A percentile compares a stretch with the other conserved stretches of the same genome.
Conservation (phyloP, 2,888 invertebrate genomes). For the Apamea anceps region DNA sequence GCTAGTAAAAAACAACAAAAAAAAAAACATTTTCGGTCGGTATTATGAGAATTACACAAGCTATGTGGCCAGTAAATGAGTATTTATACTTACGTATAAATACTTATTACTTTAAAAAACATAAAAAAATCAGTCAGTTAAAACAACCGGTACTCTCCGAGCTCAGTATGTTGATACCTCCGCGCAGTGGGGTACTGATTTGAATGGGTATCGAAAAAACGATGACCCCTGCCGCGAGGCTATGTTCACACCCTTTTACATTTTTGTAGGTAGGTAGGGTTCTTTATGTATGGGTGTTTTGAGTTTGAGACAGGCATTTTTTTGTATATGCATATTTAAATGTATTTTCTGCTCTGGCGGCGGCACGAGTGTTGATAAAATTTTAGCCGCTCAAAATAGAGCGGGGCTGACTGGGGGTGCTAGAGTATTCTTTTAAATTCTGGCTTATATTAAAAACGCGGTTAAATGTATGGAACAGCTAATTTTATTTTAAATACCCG, state of each 20-base stretch:
- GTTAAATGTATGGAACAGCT: too few species aligned
- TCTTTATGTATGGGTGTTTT: conserved; percentile 13
- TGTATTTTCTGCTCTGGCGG: background rate
- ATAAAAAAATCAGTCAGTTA: background rate
- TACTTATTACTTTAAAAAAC: background rate
- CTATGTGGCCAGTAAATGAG: too few species aligned
- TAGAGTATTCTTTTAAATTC: background rate
- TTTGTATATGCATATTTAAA: background rate
- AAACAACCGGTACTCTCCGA: background rate
- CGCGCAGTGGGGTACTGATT: conserved; percentile 52
- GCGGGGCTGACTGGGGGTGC: background rate
- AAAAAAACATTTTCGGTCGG: too few species aligned
- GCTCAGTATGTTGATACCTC: conserved; percentile 52
- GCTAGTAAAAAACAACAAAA: too few species aligned
- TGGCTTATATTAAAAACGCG: background rate
- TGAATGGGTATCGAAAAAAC: conserved; percentile 39
- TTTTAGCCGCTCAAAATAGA: background rate
- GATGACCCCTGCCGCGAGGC: conserved; percentile 51
- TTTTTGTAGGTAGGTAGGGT: conserved; percentile 11
- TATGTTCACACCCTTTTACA: conserved; percentile 62
- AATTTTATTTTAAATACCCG: too few species aligned
- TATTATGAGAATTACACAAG: too few species aligned
- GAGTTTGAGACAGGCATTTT: background rate
- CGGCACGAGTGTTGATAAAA: background rate
- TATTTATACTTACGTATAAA: background rate